Evolutionary conservation across 1,140 invertebrate genomes (phyloP).

Genomic region (Bombyx mandarina): DNA sequence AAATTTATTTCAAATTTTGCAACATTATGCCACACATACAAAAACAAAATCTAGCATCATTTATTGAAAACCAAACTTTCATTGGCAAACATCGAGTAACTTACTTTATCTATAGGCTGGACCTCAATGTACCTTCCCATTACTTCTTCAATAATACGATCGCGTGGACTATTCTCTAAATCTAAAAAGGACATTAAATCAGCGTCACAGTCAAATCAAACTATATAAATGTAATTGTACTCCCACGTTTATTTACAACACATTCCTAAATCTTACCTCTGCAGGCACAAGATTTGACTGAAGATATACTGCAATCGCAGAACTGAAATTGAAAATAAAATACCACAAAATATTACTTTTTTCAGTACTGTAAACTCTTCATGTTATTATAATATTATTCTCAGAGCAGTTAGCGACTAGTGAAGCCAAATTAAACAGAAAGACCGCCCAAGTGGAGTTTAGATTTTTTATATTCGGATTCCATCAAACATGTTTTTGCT

Average conservation of each 20-base stretch:
- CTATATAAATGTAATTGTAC: conserved; percentile 9
- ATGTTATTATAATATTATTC: no score
- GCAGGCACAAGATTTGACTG: conserved; percentile 25
- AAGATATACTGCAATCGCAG: conserved; percentile 20
- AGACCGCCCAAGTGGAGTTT: no score
- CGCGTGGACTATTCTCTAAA: conserved; percentile 30
- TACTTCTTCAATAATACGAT: conserved; percentile 50
- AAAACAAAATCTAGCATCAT: neutral
- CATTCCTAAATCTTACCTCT: conserved; percentile 26
- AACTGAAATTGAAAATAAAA: conserved; percentile 18
- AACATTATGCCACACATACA: neutral
- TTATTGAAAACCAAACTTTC: conserved; percentile 3
- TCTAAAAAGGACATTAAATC: conserved; percentile 49
- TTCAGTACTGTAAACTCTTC: no score
- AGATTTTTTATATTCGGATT: no score
- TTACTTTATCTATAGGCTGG: conserved; percentile 42
- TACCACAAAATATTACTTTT: neutral
- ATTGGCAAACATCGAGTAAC: conserved; percentile 31
- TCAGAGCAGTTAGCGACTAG: no score
- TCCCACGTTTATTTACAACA: conserved; percentile 28
- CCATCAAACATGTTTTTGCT: no score
- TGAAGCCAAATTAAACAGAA: no score
- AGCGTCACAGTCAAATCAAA: no score
- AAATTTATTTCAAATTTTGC: conserved; percentile 2
- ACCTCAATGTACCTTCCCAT: conserved; percentile 44